A percentile compares a stretch with the other conserved stretches of the same genome.
phyloP scores from a whole-genome alignment of 2,888 invertebrate species.

The Orchesella flavescens region DNA sequence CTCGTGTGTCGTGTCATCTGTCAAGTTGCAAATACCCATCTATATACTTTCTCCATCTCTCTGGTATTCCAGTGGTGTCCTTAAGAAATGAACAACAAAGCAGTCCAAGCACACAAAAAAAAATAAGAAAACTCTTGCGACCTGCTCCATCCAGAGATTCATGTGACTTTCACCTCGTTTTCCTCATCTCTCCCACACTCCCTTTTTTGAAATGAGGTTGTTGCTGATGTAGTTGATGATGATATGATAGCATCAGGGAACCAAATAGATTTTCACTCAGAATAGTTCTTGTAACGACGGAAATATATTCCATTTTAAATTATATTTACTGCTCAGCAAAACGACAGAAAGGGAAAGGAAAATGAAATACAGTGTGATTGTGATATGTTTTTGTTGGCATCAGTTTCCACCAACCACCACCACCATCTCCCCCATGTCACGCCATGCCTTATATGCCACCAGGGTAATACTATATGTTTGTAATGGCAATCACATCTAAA shows the following conservation, averaged over 20 bases:
- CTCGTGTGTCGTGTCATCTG: slow-evolving; percentile 54
- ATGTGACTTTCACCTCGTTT: neutral
- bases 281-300: neutral
- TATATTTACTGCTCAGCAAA: slow-evolving; percentile 15
- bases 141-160: neutral
- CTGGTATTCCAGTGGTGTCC: neutral
- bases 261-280: neutral
- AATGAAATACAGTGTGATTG: slow-evolving; percentile 23
- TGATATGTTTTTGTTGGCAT: slow-evolving; percentile 55
- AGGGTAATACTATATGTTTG: neutral
- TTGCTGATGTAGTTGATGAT: neutral
- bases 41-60: slow-evolving; percentile 10
- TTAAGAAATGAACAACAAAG: neutral
- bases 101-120: neutral
- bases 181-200: neutral
- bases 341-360: neutral
- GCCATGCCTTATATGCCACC: neutral
- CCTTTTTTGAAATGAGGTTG: neutral
- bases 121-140: neutral
- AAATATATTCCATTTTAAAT: slow-evolving; percentile 25
- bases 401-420: neutral
- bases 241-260: neutral
- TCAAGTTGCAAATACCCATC: slow-evolving; percentile 60
- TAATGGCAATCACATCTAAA: slow-evolving; percentile 25
- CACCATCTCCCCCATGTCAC: slow-evolving; percentile 2